phyloP scores from a whole-genome alignment of 2,797 vertebrate species.

The Euphonia xanthogaster region DNA sequence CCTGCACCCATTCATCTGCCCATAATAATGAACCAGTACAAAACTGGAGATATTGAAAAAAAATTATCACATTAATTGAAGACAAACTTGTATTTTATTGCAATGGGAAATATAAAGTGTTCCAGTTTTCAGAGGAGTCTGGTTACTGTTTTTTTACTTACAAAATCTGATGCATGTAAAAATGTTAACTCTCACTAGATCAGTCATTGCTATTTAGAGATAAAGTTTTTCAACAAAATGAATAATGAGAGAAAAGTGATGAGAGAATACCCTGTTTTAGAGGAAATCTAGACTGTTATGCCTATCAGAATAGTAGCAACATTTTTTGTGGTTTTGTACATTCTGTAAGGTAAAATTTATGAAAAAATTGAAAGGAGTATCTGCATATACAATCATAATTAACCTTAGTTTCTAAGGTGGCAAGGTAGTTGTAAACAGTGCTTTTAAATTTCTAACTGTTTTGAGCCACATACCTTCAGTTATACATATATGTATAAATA shows the following conservation, averaged over 20 bases:
- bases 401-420: neutral
- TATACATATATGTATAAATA: neutral
- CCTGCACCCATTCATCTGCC: neutral
- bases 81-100: conserved; percentile 12
- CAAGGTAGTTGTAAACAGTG: neutral
- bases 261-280: neutral
- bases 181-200: conserved; percentile 24
- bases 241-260: neutral
- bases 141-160: conserved; percentile 18
- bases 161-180: conserved; percentile 19
- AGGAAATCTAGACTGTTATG: neutral
- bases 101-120: neutral
- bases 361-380: neutral
- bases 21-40: neutral
- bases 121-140: conserved; percentile 3
- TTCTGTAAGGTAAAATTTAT: neutral
- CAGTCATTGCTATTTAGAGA: neutral
- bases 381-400: neutral
- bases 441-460: neutral
- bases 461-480: neutral
- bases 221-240: neutral
- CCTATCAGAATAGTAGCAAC: neutral
- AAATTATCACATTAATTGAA: conserved; percentile 30
- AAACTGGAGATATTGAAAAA: conserved; percentile 24
- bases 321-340: neutral